Evolutionary conservation across 2,888 invertebrate species (phyloP), one percentile per base, ranked within the genome.

Genomic region (Peribatodes rhomboidaria): DNA sequence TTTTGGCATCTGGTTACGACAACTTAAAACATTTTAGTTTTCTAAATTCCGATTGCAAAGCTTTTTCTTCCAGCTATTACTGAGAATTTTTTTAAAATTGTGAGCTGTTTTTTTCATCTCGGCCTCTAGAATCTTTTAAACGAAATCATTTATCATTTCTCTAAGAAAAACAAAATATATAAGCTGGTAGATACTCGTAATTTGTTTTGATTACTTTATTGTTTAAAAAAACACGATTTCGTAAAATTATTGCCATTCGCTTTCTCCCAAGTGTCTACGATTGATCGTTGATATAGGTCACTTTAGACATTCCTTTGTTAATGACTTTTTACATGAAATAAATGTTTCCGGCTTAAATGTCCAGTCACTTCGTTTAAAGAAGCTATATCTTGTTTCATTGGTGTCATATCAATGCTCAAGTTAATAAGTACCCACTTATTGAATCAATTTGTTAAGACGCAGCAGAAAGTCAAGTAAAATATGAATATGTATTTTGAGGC

Each of bases 1-100:
- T 84, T 79, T 73, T 77, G 74, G 80, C 81, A 72, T 82, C 78
- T 69, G 74, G 73, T 80, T 82, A 81, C 80, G 41, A 37, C 35
- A 50, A 52, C 57, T 55, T 64, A 44, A 61, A 65, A 71, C 65
- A 67, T 65, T 58, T 65, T 55, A 31, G 42, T 27, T 49, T 46
- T 44, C 14, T 61, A 61, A 31, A 59, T 66, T 61, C 61, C 52
- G 53, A 65, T 56, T 58, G 16, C 47, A 18, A 35, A 11, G 11
- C 18, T 50, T 41, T 16, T 1, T 41, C n/a, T 41, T 14, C 9
- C 14, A 16, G 16, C 16, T 16, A 10, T 10, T 41, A 35, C 1
- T 50, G 11, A 8, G 31, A 41, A 22, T 18, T 49, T 22, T 1
- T 16, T 1, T 9, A 41, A 41, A 6, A 6, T 3, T 37, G 37